Evolutionary conservation across 2,797 vertebrate species (phyloP).

Genomic region (Mus caroli): DNA sequence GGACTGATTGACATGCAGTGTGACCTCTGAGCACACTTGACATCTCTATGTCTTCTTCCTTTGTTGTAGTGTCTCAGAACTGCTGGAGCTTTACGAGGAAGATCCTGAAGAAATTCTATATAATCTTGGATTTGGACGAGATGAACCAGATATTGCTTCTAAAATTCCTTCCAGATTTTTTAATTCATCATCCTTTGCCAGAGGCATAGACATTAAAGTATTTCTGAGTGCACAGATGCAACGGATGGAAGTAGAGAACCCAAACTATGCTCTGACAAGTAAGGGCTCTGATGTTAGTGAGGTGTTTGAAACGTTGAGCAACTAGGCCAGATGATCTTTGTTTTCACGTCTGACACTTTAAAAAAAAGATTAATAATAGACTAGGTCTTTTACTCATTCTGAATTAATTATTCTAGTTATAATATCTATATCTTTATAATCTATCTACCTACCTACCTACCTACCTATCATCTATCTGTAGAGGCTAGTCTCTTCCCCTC

Average conservation of each 20-base stretch:
- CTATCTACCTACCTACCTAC: background rate
- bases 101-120: constrained; percentile 98
- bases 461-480: no score
- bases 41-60: constrained; percentile 26
- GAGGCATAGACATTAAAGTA: constrained; percentile 98
- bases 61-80: constrained; percentile 94
- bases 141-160: constrained; percentile 96
- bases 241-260: constrained; percentile 98
- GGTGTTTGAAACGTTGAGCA: background rate
- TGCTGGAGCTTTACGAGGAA: constrained; percentile 98
- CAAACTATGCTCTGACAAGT: constrained; percentile 98
- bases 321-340: background rate
- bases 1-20: background rate
- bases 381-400: constrained; percentile 2
- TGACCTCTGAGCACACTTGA: background rate
- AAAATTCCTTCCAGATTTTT: constrained; percentile 98
- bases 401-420: constrained; percentile 43
- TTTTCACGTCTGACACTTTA: constrained; percentile 44
- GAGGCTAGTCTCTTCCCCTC: background rate
- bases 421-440: no score
- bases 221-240: constrained; percentile 98
- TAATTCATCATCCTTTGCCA: constrained; percentile 92
- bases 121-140: constrained; percentile 97
- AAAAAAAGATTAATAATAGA: constrained; percentile 10
- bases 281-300: constrained; percentile 84